These are phyloP conservation scores for Drosophila arizonae DNA, from an alignment of 1,140 invertebrate genomes.

Conservation along the genomic window DNA sequence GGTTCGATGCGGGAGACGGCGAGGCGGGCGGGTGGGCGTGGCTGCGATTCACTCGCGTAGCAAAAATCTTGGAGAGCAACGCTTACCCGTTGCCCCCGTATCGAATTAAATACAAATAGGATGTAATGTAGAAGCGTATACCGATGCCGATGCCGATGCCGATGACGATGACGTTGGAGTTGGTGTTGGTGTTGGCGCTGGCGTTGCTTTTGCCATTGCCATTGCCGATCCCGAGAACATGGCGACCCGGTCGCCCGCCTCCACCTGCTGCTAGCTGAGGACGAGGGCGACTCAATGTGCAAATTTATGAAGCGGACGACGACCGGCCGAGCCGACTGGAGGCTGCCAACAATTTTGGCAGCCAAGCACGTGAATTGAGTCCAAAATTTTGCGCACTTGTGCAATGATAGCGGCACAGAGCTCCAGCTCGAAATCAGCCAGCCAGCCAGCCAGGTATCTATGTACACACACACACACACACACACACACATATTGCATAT, in stretches of 20 bases:
- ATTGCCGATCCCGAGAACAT: not conserved
- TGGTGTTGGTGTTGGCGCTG: not conserved
- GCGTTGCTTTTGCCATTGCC: constrained; percentile 1
- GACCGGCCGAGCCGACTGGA: constrained; percentile 43
- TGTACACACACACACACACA: constrained; percentile 26
- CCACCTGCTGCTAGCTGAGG: constrained; percentile 19
- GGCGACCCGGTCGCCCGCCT: not conserved
- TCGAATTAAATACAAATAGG: constrained; percentile 77
- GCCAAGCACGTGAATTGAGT: constrained; percentile 77
- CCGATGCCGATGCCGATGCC: constrained; percentile 16
- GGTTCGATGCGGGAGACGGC: not conserved
- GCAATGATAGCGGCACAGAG: constrained; percentile 68
- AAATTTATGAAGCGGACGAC: constrained; percentile 75
- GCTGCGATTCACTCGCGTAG: constrained; percentile 47
- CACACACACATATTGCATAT: constrained; percentile 15
- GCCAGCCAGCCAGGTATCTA: constrained; percentile 24
- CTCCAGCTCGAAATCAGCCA: constrained; percentile 15
- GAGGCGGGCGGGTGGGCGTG: not conserved
- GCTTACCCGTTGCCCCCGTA: constrained; percentile 58
- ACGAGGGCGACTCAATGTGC: constrained; percentile 70
- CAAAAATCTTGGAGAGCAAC: constrained; percentile 65
- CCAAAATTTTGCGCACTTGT: constrained; percentile 80
- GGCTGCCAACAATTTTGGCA: constrained; percentile 74
- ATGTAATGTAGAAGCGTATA: constrained; percentile 53
- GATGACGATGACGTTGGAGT: not conserved